Evolutionary conservation across 2,113 vertebrate genomes (phyloP), one percentile per base, ranked within the genome.

Genomic region (Corvus cornix): DNA sequence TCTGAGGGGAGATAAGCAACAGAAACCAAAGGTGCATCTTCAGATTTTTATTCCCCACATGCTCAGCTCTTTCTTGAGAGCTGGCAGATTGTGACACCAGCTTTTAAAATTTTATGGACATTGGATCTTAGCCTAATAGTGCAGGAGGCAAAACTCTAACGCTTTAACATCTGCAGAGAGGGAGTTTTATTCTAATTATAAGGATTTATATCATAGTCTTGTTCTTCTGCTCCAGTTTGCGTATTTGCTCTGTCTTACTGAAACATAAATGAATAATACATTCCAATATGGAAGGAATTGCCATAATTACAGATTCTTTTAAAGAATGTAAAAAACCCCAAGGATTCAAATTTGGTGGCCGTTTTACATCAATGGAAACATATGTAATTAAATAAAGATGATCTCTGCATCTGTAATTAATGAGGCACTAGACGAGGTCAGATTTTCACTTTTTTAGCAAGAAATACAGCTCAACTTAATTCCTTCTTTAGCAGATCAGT

Each of bases 131-230:
- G 90, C 80, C 88, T 92, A 90, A 94, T 92, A 94, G 91, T 21
- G 55, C 83, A 84, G 90, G 70, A 96, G 33, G 55, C 48, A 4
- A 94, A 95, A 87, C 19, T 85, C 52, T 81, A 82, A 83, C 66
- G 35, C 56, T 95, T 86, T 41, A 93, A 92, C 96, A 97, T 91
- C 93, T 95, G 93, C 90, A 93, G 64, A 82, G 60, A 52, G 49
- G 33, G 49, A 39, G 14, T n/a, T 84, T 89, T 82, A 94, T 85
- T 85, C 80, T 82, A 95, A 96, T 97, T 93, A 87, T 88, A 90
- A 75, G 73, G 88, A 97, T 94, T 96, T 94, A 91, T 90, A 76
- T 91, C n/a, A 73, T 70, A 55, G 51, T 66, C 78, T 86, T n/a
- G 18, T 84, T 88, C 69, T 93, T 93, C 67, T 95, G 68, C 87